Percentiles rank a stretch among this genome's conserved stretches.
These are phyloP conservation scores for Oeneis ivallda DNA, from an alignment of 2,888 invertebrate genomes.

Conservation along the genomic window DNA sequence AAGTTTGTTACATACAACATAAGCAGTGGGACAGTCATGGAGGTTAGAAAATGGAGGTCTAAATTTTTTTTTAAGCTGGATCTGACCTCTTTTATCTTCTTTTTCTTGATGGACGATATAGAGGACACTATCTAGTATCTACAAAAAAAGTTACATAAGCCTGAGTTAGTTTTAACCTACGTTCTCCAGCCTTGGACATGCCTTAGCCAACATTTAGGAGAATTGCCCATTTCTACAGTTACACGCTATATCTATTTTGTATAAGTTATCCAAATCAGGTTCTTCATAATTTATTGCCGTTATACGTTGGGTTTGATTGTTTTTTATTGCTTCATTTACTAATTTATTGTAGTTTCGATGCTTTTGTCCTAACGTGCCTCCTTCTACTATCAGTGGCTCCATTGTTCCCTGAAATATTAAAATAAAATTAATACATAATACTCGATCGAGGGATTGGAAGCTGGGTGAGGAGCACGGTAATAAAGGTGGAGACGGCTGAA, in stretches of 20 bases:
- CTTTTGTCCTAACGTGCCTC: constrained; percentile 52
- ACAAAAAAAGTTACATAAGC: too few relatives aligned
- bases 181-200: too few relatives aligned
- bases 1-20: too few relatives aligned
- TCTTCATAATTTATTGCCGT: constrained; percentile 45
- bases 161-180: too few relatives aligned
- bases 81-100: too few relatives aligned
- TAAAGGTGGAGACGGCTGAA: too few relatives aligned
- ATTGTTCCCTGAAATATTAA: constrained; percentile 42
- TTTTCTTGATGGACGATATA: too few relatives aligned
- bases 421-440: neutral
- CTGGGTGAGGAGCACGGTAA: neutral
- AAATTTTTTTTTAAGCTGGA: too few relatives aligned
- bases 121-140: too few relatives aligned
- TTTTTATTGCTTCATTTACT: constrained; percentile 45
- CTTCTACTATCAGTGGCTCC: constrained; percentile 53
- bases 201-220: too few relatives aligned
- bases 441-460: neutral
- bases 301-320: constrained; percentile 36
- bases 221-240: constrained; percentile 51
- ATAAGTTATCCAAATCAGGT: constrained; percentile 54
- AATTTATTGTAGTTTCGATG: constrained; percentile 55
- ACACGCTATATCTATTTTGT: constrained; percentile 62
- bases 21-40: too few relatives aligned
- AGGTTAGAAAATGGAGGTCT: too few relatives aligned